These are phyloP conservation scores for Synanceia verrucosa DNA, from an alignment of 2,797 vertebrate species.

Conservation along the genomic window DNA sequence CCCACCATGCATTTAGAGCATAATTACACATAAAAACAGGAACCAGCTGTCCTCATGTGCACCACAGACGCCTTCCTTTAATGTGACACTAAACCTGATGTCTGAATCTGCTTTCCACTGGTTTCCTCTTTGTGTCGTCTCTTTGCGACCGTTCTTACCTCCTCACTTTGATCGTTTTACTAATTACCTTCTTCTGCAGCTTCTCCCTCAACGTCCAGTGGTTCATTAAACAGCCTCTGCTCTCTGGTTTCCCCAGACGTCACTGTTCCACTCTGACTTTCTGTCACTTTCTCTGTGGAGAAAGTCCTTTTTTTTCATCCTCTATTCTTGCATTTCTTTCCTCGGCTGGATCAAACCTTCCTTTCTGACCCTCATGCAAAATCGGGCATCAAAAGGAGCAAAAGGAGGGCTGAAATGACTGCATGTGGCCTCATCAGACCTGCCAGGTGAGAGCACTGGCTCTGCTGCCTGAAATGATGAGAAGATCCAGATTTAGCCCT, in stretches of 20 bases:
- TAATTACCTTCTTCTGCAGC: conserved; percentile 18
- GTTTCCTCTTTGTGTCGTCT: conserved; percentile 16
- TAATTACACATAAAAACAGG: conserved; percentile 1
- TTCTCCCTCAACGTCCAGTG: not conserved
- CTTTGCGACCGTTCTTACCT: not conserved
- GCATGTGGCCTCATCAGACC: conserved; percentile 17
- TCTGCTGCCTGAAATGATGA: conserved; percentile 21
- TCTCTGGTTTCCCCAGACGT: not conserved
- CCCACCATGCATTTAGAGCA: not conserved
- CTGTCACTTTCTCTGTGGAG: not conserved
- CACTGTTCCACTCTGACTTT: not conserved
- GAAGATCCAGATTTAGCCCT: conserved; percentile 49
- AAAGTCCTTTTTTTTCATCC: not conserved
- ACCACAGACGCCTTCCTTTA: conserved; percentile 6
- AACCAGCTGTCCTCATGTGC: conserved; percentile 18
- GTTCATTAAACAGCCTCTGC: no score
- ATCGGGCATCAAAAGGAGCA: conserved; percentile 37
- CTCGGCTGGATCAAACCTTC: not conserved
- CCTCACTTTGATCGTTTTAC: not conserved
- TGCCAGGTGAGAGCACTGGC: conserved; percentile 31
- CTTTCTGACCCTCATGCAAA: not conserved
- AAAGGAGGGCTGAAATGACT: conserved; percentile 20
- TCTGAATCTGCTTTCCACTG: conserved; percentile 25
- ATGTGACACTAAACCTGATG: conserved; percentile 6
- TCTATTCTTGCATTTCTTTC: not conserved